Base-by-base conservation (phyloP, 2,113 vertebrate genomes). In the Microtus ochrogaster region DNA sequence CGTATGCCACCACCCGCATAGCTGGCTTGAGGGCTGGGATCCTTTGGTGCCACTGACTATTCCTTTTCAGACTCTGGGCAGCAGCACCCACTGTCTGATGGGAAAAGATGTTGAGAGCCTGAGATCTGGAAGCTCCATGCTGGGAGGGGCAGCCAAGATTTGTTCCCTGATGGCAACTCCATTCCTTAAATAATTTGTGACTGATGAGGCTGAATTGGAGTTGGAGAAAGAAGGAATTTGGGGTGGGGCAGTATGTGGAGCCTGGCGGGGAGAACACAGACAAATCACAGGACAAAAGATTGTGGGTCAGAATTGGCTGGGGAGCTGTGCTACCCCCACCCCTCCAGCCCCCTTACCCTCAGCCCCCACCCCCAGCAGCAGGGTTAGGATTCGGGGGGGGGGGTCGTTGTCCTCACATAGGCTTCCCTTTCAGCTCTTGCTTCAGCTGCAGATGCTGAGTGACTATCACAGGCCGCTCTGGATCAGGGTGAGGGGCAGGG, bases 121-220 rank as follows among this genome's bases (percentile, higher is more conserved):
- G 16, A 65, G 61, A 81, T 86, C 44, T 21, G 68, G 66, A 72
- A 93, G 90, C 39, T n/a, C 68, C 24, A 36, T 28, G n/a, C 30
- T 78, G 92, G 95, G 96, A 92, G 88, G 63, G 81, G 17, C 92
- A 39, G 68, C 39, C 6, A 81, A 92, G 68, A 58, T 82, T 72
- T 44, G 65, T 39, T 91, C 44, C 7, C 14, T 68, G 39, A 68
- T 86, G 44, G 85, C n/a, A 97, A 9, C 77, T 82, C 91, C 95
- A 92, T 97, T 98, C 97, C 91, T 95, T 39, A 86, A 78, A 97
- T 97, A 65, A 65, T 61, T 95, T 96, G 92, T 96, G 92, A 92
- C 26, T 33, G 66, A 93, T 28, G 88, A 89, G 33, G 22, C 61
- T 74, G 84, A 39, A 14, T 73, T 84, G 52, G 52, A 73, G 58